Base-by-base conservation (phyloP, 37 sponge, comb jelly and placozoan species). In the Mnemiopsis leidyi region DNA sequence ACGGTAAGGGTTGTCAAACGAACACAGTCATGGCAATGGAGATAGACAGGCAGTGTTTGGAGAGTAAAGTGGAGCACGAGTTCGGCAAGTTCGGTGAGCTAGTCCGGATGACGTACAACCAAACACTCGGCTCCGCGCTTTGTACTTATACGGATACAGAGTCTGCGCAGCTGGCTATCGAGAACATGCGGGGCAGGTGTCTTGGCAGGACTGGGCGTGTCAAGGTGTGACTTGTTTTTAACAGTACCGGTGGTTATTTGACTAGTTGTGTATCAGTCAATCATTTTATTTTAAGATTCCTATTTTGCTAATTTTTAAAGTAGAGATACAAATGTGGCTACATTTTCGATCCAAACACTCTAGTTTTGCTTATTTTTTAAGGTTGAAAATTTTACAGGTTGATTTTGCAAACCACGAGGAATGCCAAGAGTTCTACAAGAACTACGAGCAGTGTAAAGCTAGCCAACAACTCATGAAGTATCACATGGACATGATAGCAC, bases 151-250 rank as follows among this genome's bases (percentile, higher is more conserved):
- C 36, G 0, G 90, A 93, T 32, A 36, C 69, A 18, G 94, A 93
- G 77, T 76, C 93, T 0, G 94, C 94, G 1, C 76, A 76, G 5
- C 39, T 24, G 2, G 94, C 93, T 7, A 93, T 92, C 71, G 82
- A 94, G 94, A 39, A 76, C 77, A 94, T 94, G 94, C 29, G 94
- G 24, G 94, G 94, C 24, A 94, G 79, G 69, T 36, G 76, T 26
- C 76, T 94, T n/a, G 92, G 94, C 25, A 75, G 94, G 25, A 76
- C 69, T 23, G 93, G 93, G 0, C 30, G 93, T 20, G 36, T 93
- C 39, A 93, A 93, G 93, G 93, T 77, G 21, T n/a, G 68, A n/a
- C n/a, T n/a, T n/a, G n/a, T n/a, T n/a, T n/a, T n/a, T n/a, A n/a
- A n/a, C n/a, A n/a, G n/a, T n/a, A n/a, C n/a, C n/a, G n/a, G n/a